Percentiles rank a stretch among this genome's conserved stretches.
phyloP scores from a whole-genome alignment of 2,113 vertebrate genomes.

The Burhinus bistriatus region DNA sequence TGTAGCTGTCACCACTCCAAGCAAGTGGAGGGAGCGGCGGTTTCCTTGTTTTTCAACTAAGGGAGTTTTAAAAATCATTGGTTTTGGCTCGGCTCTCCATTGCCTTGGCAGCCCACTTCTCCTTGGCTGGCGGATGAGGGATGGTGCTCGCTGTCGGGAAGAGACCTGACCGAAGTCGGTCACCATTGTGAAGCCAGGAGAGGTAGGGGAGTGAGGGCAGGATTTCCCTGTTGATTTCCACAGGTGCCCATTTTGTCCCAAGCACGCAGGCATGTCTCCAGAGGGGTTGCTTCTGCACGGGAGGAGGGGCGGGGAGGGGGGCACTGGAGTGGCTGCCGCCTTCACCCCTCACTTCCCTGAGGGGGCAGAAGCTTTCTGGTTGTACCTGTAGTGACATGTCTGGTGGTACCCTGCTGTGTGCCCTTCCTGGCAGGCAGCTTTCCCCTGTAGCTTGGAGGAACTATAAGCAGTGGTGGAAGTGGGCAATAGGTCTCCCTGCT shows the following conservation, averaged over 20 bases:
- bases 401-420: accelerated
- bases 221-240: not conserved
- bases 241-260: accelerated
- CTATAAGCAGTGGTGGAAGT: not conserved
- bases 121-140: not conserved
- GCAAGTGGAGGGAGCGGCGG: not conserved
- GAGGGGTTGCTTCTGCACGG: not conserved
- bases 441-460: not conserved
- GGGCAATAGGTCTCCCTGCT: accelerated
- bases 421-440: not conserved
- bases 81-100: not conserved
- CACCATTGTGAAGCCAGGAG: not conserved
- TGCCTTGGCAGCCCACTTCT: not conserved
- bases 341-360: accelerated
- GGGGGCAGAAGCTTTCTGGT: not conserved
- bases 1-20: not conserved
- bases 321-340: accelerated
- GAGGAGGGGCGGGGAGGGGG: accelerated
- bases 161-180: not conserved
- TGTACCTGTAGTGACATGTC: not conserved
- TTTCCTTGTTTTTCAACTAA: not conserved
- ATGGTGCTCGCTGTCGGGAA: not conserved
- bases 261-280: not conserved
- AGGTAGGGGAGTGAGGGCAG: not conserved
- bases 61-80: not conserved